Conservation (phyloP, 2,888 invertebrate genomes). For the Arenicola marina region DNA sequence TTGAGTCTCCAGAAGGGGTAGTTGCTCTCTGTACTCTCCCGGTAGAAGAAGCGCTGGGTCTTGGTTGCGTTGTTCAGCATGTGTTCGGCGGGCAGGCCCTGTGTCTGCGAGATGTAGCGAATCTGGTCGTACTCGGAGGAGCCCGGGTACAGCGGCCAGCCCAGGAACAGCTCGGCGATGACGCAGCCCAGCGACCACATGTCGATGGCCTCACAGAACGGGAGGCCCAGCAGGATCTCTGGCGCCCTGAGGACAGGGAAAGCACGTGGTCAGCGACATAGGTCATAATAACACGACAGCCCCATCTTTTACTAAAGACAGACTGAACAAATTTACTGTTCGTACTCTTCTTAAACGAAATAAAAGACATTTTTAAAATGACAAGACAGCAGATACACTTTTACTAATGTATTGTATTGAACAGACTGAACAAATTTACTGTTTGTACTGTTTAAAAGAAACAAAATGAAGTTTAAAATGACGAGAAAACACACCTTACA, state of each 20-base stretch:
- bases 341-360: too few relatives aligned
- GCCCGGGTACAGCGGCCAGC: conserved; percentile 99
- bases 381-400: too few relatives aligned
- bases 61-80: conserved; percentile 98
- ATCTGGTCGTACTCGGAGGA: conserved; percentile 93
- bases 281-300: too few relatives aligned
- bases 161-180: conserved; percentile 97
- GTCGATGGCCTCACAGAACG: conserved; percentile 99
- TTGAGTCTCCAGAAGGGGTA: conserved; percentile 70
- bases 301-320: too few relatives aligned
- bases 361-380: too few relatives aligned
- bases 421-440: too few relatives aligned
- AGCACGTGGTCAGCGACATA: too few relatives aligned
- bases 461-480: too few relatives aligned
- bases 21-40: conserved; percentile 74
- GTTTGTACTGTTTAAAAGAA: too few relatives aligned
- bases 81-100: conserved; percentile 95
- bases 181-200: conserved; percentile 99
- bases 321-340: too few relatives aligned
- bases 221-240: conserved; percentile 70
- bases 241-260: conserved; percentile 67
- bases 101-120: conserved; percentile 93
- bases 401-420: too few relatives aligned
- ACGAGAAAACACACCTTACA: too few relatives aligned
- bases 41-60: conserved; percentile 97